Base-by-base conservation (phyloP, 2,888 invertebrate species). In the Actias luna region DNA sequence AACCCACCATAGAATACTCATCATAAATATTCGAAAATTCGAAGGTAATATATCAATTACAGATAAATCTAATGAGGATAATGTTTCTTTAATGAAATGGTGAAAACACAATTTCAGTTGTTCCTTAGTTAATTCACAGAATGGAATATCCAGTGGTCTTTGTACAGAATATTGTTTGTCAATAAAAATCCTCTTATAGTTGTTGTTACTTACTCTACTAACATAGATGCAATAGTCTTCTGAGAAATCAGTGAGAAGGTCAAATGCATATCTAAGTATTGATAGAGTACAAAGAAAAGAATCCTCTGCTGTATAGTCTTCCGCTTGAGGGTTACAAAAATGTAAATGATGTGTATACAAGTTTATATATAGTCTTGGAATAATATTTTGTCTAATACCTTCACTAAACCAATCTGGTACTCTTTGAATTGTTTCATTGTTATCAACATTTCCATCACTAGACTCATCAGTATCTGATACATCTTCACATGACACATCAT, bases 301-400 rank as follows among this genome's bases (percentile, higher is more conserved):
- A 66, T 95, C 94, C 5, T 93, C 87, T 58, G 93, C 92, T 4
- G 83, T 81, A 73, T 94, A 94, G 80, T 96, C 94, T 82, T 97
- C 97, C 7, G 96, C 94, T 88, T 96, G 96, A 0, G 95, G 95
- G 60, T 93, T 93, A 69, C 94, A 95, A 66, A 96, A 94, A 74
- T 95, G 94, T 58, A 94, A 88, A 65, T 94, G 93, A 46, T 94
- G 93, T n/a, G 94, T 93, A 63, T 94, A 85, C 18, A 97, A 91
- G 77, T 97, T 96, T 31, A 97, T 93, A 72, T 96, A 94, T 65
- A 93, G 92, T 10, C 95, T 89, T 0, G 97, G 95, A 68, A 96
- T 93, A 52, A 88, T 75, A 31, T 94, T 95, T 3, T 84, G 84
- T 52, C 94, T 92, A 64, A 95, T 94, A 65, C 94, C 93, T 39